Evolutionary conservation across 2,797 vertebrate genomes (phyloP).

Genomic region (Sebastes melanostomus): DNA sequence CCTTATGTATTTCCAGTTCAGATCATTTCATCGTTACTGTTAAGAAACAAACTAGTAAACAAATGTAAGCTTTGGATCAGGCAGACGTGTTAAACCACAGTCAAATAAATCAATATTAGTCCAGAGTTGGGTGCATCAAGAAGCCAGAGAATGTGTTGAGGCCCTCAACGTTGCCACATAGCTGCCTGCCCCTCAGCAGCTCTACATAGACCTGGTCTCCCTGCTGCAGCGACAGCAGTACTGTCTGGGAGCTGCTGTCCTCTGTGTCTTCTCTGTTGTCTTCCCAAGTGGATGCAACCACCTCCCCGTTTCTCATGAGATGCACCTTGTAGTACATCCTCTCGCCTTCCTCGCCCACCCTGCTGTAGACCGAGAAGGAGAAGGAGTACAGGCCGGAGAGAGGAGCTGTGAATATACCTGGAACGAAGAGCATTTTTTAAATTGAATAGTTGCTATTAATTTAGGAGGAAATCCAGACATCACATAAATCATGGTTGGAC

Average conservation of each 20-base stretch:
- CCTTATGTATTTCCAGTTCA: background rate
- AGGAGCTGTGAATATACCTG: slow-evolving; percentile 65
- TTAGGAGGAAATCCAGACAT: background rate
- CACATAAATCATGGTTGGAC: background rate
- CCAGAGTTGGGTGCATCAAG: slow-evolving; percentile 37
- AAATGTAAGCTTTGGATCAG: background rate
- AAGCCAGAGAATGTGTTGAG: slow-evolving; percentile 64
- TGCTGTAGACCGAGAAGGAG: slow-evolving; percentile 54
- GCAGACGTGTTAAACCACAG: too few species aligned
- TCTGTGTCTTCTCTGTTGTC: slow-evolving; percentile 67
- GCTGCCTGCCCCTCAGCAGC: slow-evolving; percentile 48
- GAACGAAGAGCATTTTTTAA: background rate
- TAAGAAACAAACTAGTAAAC: background rate
- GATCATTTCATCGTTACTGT: background rate
- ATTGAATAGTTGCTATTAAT: background rate
- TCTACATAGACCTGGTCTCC: slow-evolving; percentile 65
- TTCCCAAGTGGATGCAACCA: slow-evolving; percentile 53
- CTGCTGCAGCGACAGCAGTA: slow-evolving; percentile 47
- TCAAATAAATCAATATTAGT: background rate
- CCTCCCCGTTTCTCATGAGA: slow-evolving; percentile 53
- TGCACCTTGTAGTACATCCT: slow-evolving; percentile 58
- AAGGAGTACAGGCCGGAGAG: slow-evolving; percentile 56
- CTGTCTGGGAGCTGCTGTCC: slow-evolving; percentile 62
- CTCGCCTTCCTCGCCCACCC: background rate
- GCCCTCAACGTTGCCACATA: slow-evolving; percentile 46